Percentiles rank a stretch among this genome's conserved stretches.
phyloP scores from a whole-genome alignment of 2,113 vertebrate species.

The Piaya cayana region DNA sequence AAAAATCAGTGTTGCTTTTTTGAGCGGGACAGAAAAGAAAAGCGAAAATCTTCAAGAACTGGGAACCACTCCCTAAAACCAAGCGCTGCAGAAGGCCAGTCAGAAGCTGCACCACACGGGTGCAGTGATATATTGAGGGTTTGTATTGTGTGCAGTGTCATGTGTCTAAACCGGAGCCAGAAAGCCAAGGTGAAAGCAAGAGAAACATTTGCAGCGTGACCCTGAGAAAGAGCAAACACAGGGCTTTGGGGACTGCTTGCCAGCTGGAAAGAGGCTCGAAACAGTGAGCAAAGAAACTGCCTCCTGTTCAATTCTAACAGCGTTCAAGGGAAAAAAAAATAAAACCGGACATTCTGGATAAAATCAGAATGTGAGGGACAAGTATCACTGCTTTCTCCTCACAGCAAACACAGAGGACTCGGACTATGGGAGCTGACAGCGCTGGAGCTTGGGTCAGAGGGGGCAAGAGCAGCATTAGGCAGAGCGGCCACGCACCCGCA shows the following conservation, averaged over 20 bases:
- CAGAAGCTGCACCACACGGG: neutral
- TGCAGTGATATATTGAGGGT: neutral
- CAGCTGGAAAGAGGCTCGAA: constrained; percentile 39
- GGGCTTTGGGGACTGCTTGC: constrained; percentile 28
- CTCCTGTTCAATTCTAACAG: constrained; percentile 29
- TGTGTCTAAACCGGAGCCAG: constrained; percentile 1
- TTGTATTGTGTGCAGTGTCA: neutral
- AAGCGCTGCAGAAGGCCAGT: neutral
- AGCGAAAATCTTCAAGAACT: neutral
- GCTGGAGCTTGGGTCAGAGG: neutral
- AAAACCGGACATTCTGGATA: neutral
- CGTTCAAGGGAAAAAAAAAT: neutral
- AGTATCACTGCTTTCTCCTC: neutral
- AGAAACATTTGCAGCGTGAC: constrained; percentile 55
- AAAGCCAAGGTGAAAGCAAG: constrained; percentile 54
- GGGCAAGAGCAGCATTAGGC: neutral
- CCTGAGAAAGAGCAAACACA: constrained; percentile 62
- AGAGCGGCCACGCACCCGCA: neutral
- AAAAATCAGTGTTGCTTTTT: neutral
- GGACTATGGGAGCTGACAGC: neutral
- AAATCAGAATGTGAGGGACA: neutral
- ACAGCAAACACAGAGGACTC: neutral
- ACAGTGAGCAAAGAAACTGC: constrained; percentile 21
- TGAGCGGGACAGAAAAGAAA: neutral
- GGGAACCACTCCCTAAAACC: neutral